These are phyloP conservation scores for Paguma larvata DNA, from an alignment of 2,797 vertebrate species.

Conservation along the genomic window DNA sequence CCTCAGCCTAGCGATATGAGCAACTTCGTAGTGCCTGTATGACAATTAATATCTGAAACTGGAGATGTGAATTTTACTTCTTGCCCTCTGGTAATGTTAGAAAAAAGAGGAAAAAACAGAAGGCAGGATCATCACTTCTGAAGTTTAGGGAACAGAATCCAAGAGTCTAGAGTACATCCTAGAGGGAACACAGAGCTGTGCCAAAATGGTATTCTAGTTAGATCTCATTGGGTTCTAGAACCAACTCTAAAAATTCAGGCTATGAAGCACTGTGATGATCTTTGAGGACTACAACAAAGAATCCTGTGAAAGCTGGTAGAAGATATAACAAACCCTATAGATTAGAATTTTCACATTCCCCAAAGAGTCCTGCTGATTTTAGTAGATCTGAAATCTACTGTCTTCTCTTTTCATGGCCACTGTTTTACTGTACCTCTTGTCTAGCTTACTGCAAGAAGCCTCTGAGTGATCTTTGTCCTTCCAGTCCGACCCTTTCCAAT, in stretches of 20 bases:
- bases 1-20: neutral
- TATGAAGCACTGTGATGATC: neutral
- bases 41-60: neutral
- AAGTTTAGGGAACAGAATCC: neutral
- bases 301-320: neutral
- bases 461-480: neutral
- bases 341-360: neutral
- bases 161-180: neutral
- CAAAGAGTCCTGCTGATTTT: neutral
- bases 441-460: neutral
- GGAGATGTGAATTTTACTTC: constrained; percentile 41
- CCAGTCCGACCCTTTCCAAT: neutral
- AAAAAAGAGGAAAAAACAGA: neutral
- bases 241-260: neutral
- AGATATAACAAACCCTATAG: constrained; percentile 21
- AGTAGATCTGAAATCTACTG: neutral
- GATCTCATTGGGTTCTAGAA: neutral
- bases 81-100: neutral
- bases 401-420: neutral
- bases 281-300: neutral
- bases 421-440: neutral
- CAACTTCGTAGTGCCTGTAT: neutral
- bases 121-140: neutral
- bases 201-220: neutral
- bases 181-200: neutral